Conservation (phyloP, 2,797 vertebrate genomes). For the Pseudomugil gertrudae region DNA sequence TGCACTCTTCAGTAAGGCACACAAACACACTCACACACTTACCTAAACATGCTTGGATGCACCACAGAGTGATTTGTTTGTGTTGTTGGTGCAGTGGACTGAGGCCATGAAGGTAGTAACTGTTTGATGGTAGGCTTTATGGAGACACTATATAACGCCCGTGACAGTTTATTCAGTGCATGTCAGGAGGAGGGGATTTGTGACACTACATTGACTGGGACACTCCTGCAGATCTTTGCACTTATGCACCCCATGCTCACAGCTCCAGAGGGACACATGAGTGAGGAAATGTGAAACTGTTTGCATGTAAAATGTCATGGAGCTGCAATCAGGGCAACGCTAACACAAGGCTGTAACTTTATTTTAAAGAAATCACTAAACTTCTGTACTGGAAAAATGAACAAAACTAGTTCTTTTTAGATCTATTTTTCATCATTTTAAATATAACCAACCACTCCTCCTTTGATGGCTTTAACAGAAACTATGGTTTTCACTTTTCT, state of each 20-base stretch:
- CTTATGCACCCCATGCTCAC: slow-evolving; percentile 50
- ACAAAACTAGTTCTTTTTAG: slow-evolving; percentile 8
- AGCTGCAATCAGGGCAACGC: slow-evolving; percentile 1
- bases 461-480: slow-evolving; percentile 13
- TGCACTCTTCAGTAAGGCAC: slow-evolving; percentile 55
- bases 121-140: slow-evolving; percentile 81
- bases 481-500: slow-evolving; percentile 20
- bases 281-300: slow-evolving; percentile 42
- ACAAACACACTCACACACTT: slow-evolving; percentile 41
- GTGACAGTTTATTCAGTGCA: slow-evolving; percentile 81
- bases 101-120: slow-evolving; percentile 77
- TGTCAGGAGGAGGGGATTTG: slow-evolving; percentile 76
- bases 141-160: slow-evolving; percentile 77
- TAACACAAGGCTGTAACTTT: slow-evolving; percentile 37
- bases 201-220: slow-evolving; percentile 69
- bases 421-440: neutral
- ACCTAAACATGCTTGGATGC: slow-evolving; percentile 50
- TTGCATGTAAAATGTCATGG: slow-evolving; percentile 62
- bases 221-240: slow-evolving; percentile 60
- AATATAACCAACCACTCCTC: neutral
- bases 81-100: slow-evolving; percentile 79
- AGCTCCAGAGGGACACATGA: slow-evolving; percentile 36
- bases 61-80: slow-evolving; percentile 73
- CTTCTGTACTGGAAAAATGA: slow-evolving; percentile 16
- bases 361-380: slow-evolving; percentile 33